These are phyloP conservation scores for Pelusios castaneus DNA, from an alignment of 2,113 vertebrate genomes.

Conservation along the genomic window DNA sequence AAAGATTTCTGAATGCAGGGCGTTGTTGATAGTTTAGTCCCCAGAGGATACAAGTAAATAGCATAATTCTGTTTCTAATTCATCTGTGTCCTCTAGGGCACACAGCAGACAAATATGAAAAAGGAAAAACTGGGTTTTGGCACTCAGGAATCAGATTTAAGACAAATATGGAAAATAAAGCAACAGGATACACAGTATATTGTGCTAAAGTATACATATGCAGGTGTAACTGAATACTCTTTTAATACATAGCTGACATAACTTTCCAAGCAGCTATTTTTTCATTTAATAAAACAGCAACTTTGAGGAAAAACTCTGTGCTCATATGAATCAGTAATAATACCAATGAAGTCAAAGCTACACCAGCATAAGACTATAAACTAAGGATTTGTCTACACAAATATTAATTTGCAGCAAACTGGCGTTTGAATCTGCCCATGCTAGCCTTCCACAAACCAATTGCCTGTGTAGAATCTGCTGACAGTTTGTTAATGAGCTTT, in stretches of 20 bases:
- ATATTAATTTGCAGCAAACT: not conserved
- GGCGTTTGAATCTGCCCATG: not conserved
- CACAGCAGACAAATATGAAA: not conserved
- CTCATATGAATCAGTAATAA: not conserved
- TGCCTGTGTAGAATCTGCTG: not conserved
- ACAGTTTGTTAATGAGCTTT: not conserved
- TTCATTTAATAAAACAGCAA: not conserved
- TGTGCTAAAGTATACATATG: not conserved
- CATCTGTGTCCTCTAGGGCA: not conserved
- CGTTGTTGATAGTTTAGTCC: constrained; percentile 35
- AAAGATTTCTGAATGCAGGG: constrained; percentile 16
- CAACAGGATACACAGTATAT: not conserved
- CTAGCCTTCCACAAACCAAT: not conserved
- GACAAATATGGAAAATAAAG: not conserved
- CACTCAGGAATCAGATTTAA: not conserved
- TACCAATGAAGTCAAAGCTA: not conserved
- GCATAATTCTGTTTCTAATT: constrained; percentile 28
- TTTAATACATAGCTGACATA: rapidly evolving
- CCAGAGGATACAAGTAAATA: constrained; percentile 28
- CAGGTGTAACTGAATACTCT: not conserved
- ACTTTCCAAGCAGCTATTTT: not conserved
- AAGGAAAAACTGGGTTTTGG: not conserved
- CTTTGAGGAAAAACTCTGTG: not conserved
- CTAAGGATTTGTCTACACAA: not conserved
- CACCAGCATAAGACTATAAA: not conserved